phyloP scores from a whole-genome alignment of 2,888 invertebrate genomes.

The Drosophila mayaguana region DNA sequence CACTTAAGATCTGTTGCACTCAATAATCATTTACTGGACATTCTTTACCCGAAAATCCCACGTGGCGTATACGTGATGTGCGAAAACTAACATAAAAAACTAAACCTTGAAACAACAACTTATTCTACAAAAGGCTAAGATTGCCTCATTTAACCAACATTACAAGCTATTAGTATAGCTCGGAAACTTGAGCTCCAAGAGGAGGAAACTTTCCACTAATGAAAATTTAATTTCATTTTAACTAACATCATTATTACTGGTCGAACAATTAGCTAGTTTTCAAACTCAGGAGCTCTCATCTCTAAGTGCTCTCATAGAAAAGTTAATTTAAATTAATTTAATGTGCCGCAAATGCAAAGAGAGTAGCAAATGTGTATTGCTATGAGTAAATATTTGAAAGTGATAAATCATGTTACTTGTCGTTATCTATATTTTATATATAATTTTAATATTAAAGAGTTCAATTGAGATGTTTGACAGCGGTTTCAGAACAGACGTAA shows the following conservation, averaged over 20 bases:
- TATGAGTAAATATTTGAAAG: neutral
- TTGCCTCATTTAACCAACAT: too few relatives aligned
- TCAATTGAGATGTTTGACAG: neutral
- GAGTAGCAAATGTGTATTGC: neutral
- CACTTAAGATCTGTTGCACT: neutral
- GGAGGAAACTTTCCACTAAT: neutral
- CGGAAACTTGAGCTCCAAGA: neutral
- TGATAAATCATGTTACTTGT: neutral
- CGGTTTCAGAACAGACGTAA: neutral
- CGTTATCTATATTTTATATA: neutral
- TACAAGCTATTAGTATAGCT: slow-evolving; percentile 3
- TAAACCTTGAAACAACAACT: too few relatives aligned
- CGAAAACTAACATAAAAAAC: too few relatives aligned
- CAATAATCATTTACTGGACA: neutral
- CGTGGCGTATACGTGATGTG: slow-evolving; percentile 30
- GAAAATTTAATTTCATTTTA: slow-evolving; percentile 3
- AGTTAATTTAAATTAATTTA: neutral
- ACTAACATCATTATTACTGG: neutral
- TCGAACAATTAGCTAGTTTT: slow-evolving; percentile 1
- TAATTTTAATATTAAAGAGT: neutral
- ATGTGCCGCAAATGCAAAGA: neutral
- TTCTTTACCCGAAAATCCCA: neutral
- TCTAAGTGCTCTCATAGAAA: neutral
- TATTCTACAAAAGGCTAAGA: too few relatives aligned
- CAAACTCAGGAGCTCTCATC: neutral